These are phyloP conservation scores for Cherax destructor DNA, from an alignment of 1,140 invertebrate genomes.

Conservation along the genomic window DNA sequence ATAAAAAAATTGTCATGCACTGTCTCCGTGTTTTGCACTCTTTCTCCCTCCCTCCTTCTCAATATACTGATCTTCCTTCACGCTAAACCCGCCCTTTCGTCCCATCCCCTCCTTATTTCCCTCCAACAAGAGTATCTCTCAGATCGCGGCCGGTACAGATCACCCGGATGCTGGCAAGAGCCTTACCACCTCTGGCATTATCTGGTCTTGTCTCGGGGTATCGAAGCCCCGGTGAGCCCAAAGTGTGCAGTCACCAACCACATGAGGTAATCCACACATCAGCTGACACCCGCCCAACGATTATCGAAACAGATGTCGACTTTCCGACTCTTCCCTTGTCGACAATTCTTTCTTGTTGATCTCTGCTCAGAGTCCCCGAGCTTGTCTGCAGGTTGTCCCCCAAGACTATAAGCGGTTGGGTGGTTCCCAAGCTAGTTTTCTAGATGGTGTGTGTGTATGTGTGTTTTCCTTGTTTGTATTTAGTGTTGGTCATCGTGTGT, in stretches of 20 bases:
- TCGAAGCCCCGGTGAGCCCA: background rate
- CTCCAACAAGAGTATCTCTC: background rate
- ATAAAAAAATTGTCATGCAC: no score
- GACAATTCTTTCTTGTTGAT: background rate
- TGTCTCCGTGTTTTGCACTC: background rate
- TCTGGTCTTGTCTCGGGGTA: background rate
- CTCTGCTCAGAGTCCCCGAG: background rate
- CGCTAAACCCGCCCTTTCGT: conserved; percentile 9
- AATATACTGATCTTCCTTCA: background rate
- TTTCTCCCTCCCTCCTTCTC: background rate
- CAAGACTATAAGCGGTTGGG: background rate
- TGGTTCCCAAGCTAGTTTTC: background rate
- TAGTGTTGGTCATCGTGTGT: background rate
- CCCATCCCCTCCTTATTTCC: background rate
- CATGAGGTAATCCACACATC: conserved; percentile 11
- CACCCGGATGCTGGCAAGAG: conserved; percentile 4
- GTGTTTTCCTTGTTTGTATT: background rate
- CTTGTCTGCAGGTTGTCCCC: background rate
- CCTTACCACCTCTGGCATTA: background rate
- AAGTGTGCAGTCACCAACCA: background rate
- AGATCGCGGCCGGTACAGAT: background rate
- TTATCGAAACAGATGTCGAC: conserved; percentile 22
- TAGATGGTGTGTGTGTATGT: background rate
- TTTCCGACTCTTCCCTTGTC: background rate
- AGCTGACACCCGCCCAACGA: conserved; percentile 7